Evolutionary conservation across 2,113 vertebrate genomes (phyloP), one percentile per base, ranked within the genome.

Genomic region (Hydrolagus affinis): DNA sequence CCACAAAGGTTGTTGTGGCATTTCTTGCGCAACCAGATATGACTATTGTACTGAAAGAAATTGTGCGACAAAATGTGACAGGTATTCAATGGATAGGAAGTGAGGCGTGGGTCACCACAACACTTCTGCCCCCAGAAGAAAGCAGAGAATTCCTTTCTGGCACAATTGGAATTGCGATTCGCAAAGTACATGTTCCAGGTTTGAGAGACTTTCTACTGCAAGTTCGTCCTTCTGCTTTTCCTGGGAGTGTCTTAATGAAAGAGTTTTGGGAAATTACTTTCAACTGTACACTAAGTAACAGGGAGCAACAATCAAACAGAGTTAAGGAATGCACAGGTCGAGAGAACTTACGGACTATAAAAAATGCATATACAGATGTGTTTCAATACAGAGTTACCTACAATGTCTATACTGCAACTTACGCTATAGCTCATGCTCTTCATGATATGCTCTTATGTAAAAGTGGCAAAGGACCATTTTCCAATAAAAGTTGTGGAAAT

Each of bases 1-100:
- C 70, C 9, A 32, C 72, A 32, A 86, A 72, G 17, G 71, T 86
- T 59, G 62, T 86, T 32, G 85, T 86, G 1, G 70, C 62, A 11
- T 86, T 86, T 73, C 15, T 75, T 32, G n/a, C 21, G 10, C 19
- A 75, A 28, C 15, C 8, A 28, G 19, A 86, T 12, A 62, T 86
- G 70, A 91, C 88, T 6, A 92, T 92, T 0, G 92, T 94, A 75
- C 60, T 94, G 66, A 91, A 69, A 44, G 93, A 94, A 83, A 93
- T 91, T 86, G 92, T 91, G 88, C 86, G 62, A 10, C 90, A 91
- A 85, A 93, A 94, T 86, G 88, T 94, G 86, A 92, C 90, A 66
- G 93, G 91, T 17, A 92, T 93, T 70, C 92, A 93, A 73, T 94
- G 93, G 93, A 90, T 94, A 78, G 93, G 93, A 12, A 94, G 93